Conservation (phyloP, 1,140 invertebrate genomes). For the Drosophila ercepeae region DNA sequence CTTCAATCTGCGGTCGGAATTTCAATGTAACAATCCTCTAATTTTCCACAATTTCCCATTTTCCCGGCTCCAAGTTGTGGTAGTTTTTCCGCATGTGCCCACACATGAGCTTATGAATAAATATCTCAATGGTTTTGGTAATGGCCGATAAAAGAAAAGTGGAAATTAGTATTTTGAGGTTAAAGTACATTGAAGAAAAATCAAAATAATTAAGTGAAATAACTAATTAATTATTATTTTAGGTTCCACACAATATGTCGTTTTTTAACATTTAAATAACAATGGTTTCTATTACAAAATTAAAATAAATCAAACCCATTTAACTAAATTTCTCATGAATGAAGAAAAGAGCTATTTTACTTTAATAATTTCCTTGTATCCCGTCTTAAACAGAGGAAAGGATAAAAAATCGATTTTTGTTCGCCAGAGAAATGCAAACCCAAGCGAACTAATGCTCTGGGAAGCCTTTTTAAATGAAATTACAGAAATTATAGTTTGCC, state of each 20-base stretch:
- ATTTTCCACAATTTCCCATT: neutral
- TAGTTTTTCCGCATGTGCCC: too few species aligned
- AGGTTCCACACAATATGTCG: too few species aligned
- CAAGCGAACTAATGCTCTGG: neutral
- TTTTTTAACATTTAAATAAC: too few species aligned
- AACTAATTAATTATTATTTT: too few species aligned
- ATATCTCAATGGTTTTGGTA: neutral
- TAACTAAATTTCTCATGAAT: too few species aligned
- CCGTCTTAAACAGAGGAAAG: too few species aligned
- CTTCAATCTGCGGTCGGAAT: constrained; percentile 50
- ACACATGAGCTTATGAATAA: neutral
- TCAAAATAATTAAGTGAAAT: too few species aligned
- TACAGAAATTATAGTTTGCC: constrained; percentile 52
- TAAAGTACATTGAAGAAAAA: neutral
- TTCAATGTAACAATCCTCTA: neutral
- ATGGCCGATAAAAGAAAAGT: neutral
- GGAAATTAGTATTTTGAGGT: neutral
- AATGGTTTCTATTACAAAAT: too few species aligned
- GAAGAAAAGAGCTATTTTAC: too few species aligned
- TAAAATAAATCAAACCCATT: too few species aligned
- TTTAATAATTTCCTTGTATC: too few species aligned
- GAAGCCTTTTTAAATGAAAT: constrained; percentile 68
- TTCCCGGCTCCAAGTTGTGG: neutral
- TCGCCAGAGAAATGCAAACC: neutral
- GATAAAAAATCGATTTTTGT: neutral